These are phyloP conservation scores for Sinocyclocheilus grahami DNA, from an alignment of 2,113 vertebrate genomes.

Conservation along the genomic window DNA sequence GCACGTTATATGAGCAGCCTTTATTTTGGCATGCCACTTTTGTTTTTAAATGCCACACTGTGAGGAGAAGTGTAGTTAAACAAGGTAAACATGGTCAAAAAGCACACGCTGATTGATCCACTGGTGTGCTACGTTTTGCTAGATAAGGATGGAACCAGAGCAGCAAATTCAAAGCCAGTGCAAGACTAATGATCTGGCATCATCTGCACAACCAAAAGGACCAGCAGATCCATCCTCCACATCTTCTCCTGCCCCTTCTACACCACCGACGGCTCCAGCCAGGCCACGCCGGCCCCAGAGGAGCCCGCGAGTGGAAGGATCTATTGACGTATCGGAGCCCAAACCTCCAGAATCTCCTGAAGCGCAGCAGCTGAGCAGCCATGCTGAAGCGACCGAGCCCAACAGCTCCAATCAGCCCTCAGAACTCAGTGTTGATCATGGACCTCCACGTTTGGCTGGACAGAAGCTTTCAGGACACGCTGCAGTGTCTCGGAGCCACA, in stretches of 20 bases:
- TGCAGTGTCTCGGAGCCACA: slow-evolving; percentile 58
- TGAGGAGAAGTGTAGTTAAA: background rate
- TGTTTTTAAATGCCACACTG: background rate
- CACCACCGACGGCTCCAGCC: slow-evolving; percentile 36
- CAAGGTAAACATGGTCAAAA: background rate
- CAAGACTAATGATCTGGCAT: background rate
- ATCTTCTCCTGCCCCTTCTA: background rate
- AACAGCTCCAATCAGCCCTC: slow-evolving; percentile 52
- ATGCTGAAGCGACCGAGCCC: slow-evolving; percentile 59
- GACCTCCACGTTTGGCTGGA: slow-evolving; percentile 37
- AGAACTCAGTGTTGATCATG: slow-evolving; percentile 51
- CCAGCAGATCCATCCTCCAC: too few species aligned
- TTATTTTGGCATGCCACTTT: background rate
- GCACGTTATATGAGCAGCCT: background rate
- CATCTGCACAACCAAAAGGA: background rate
- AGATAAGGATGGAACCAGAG: slow-evolving; percentile 40
- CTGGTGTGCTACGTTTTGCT: background rate
- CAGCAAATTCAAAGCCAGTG: slow-evolving; percentile 14
- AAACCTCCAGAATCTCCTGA: slow-evolving; percentile 60
- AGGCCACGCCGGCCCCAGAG: slow-evolving; percentile 68
- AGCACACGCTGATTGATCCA: background rate
- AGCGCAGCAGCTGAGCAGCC: slow-evolving; percentile 43
- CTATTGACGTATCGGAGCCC: slow-evolving; percentile 66
- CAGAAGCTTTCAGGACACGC: slow-evolving; percentile 64
- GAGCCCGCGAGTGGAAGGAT: slow-evolving; percentile 67